Conservation (phyloP, 2,888 invertebrate genomes). For the Yponomeuta malinellus region DNA sequence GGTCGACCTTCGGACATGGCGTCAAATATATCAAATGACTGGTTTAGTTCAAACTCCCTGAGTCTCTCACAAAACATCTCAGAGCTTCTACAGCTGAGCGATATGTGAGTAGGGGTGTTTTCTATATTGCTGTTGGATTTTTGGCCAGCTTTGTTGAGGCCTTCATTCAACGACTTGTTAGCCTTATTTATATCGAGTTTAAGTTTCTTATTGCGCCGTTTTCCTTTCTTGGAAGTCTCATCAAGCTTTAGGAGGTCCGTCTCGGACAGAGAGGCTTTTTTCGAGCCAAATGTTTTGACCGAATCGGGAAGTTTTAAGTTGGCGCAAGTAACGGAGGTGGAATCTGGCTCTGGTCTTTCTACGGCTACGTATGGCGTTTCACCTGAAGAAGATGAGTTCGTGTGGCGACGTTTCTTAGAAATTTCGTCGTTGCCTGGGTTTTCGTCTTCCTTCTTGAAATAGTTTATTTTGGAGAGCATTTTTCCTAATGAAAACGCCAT, state of each 20-base stretch:
- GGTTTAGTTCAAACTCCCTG: conserved; percentile 51
- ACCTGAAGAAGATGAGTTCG: conserved; percentile 17
- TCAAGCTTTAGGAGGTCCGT: conserved; percentile 44
- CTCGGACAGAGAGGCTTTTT: conserved; percentile 57
- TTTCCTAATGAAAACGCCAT: conserved; percentile 67
- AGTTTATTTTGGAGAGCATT: conserved; percentile 63
- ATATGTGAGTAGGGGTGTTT: conserved; percentile 61
- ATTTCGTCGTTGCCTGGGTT: conserved; percentile 23
- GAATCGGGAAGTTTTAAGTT: conserved; percentile 44
- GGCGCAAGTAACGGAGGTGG: conserved; percentile 43
- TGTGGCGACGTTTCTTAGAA: conserved; percentile 23
- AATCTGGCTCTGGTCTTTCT: conserved; percentile 49
- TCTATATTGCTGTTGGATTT: conserved; percentile 37
- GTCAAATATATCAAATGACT: conserved; percentile 54
- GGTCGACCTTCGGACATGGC: conserved; percentile 36
- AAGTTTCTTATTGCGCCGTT: conserved; percentile 44
- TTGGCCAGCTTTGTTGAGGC: conserved; percentile 24
- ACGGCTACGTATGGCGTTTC: conserved; percentile 34
- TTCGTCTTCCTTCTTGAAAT: conserved; percentile 55
- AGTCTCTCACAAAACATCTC: conserved; percentile 49
- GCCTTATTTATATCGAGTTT: conserved; percentile 57
- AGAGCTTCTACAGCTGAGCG: conserved; percentile 45
- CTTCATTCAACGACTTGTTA: conserved; percentile 43
- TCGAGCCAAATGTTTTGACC: conserved; percentile 39
- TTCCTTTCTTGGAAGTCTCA: conserved; percentile 29